Evolutionary conservation across 2,888 invertebrate genomes (phyloP).

Genomic region (Drosophila niveifrons): DNA sequence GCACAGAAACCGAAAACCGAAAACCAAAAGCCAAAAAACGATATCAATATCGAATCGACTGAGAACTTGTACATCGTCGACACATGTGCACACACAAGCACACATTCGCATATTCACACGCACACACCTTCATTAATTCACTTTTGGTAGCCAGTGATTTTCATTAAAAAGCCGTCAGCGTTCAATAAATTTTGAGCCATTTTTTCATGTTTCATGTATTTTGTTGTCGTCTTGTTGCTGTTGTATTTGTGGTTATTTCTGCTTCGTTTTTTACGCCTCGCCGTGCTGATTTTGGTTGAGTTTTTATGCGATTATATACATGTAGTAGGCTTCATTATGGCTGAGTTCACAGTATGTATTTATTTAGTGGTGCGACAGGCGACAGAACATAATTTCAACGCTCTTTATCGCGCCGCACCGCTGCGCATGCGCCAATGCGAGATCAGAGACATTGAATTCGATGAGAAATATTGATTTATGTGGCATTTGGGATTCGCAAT

Average conservation of each 20-base stretch:
- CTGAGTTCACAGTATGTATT: slow-evolving; percentile 64
- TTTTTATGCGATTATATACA: slow-evolving; percentile 43
- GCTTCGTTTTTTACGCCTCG: slow-evolving; percentile 36
- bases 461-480: slow-evolving; percentile 67
- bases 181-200: slow-evolving; percentile 76
- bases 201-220: slow-evolving; percentile 44
- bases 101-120: slow-evolving; percentile 7
- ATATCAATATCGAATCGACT: slow-evolving; percentile 7
- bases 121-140: slow-evolving; percentile 72
- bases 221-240: slow-evolving; percentile 1
- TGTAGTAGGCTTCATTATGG: slow-evolving; percentile 66
- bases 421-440: slow-evolving; percentile 45
- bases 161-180: slow-evolving; percentile 81
- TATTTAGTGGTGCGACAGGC: slow-evolving; percentile 67
- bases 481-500: slow-evolving; percentile 27
- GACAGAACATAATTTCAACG: slow-evolving; percentile 77
- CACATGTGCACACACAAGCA: slow-evolving; percentile 18
- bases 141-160: slow-evolving; percentile 77
- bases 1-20: slow-evolving; percentile 43
- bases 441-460: slow-evolving; percentile 20
- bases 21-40: slow-evolving; percentile 20
- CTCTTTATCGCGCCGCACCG: slow-evolving; percentile 71
- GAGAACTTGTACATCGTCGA: slow-evolving; percentile 45
- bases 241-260: slow-evolving; percentile 22
- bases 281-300: slow-evolving; percentile 39